Base-by-base conservation (phyloP, 1,140 invertebrate genomes). In the Ceratitis capitata region DNA sequence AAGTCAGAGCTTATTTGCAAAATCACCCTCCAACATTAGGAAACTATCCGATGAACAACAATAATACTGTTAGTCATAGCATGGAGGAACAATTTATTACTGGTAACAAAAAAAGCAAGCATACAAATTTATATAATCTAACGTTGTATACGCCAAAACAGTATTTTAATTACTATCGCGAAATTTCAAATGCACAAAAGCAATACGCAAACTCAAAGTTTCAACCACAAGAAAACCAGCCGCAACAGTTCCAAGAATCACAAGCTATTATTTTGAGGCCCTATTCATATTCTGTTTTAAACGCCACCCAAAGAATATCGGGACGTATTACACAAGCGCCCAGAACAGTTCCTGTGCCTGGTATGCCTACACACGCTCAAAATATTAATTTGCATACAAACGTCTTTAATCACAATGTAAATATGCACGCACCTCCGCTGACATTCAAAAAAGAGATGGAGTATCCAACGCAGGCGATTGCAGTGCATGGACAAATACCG, bases 371-470 rank as follows among this genome's bases (percentile, higher is more conserved):
- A 4, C 19, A 39, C 9, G 29, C 35, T 35, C 61, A 69, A 45
- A 53, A 86, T 14, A 51, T 91, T 1, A 91, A 86, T 35, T 42
- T 91, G 0, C 86, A 88, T 58, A 87, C 86, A 2, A 45, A 89
- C 82, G 87, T 90, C 0, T 86, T 90, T 3, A 91, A 86, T 45
- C 90, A 91, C n/a, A 89, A 89, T 53, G 85, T 91, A 1, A 88
- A 88, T 19, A 87, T 91, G 39, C 87, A 91, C 85, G 90, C 86
- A 1, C 87, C 87, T 1, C 90, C 90, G 0, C 26, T 91, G 39
- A 91, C 88, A 14, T 91, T 91, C 47, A 89, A 89, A 51, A 86
- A 49, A 7, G 89, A 90, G 32, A 49, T 53, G 0, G 88, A 89
- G 0, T 86, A 87, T 9, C 87, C 84, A 64, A 84, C 87, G 10